Percentiles rank a stretch among this genome's conserved stretches.
Evolutionary conservation across 2,797 vertebrate genomes (phyloP).

Genomic region (Helarctos malayanus): DNA sequence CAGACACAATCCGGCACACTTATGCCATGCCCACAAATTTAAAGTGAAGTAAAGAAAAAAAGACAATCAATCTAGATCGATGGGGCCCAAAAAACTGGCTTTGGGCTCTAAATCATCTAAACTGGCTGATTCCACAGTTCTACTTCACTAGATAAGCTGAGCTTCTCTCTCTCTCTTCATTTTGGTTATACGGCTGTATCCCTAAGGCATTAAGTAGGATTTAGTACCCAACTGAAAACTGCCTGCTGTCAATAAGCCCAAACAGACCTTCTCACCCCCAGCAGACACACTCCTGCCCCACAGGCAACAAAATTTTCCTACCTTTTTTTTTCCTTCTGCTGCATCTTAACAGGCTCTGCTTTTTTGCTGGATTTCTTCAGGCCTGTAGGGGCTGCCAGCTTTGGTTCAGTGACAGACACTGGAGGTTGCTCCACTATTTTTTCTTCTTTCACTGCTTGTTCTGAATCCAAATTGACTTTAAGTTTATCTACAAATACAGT

Average conservation of each 20-base stretch:
- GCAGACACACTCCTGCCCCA: conserved; percentile 52
- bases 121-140: not conserved
- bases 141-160: conserved; percentile 2
- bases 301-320: conserved; percentile 76
- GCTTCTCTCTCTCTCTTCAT: conserved; percentile 15
- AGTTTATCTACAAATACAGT: conserved; percentile 87
- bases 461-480: conserved; percentile 88
- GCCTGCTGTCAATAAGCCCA: conserved; percentile 58
- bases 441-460: conserved; percentile 90
- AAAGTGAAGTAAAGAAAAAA: conserved; percentile 58
- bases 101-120: conserved; percentile 14
- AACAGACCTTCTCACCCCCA: conserved; percentile 65
- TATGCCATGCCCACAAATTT: conserved; percentile 43
- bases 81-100: not conserved
- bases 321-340: conserved; percentile 89
- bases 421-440: conserved; percentile 85
- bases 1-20: not conserved
- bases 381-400: conserved; percentile 65
- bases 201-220: conserved; percentile 12
- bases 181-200: not conserved
- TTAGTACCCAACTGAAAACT: conserved; percentile 51
- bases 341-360: conserved; percentile 83
- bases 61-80: conserved; percentile 55
- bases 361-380: conserved; percentile 87
- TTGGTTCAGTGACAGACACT: conserved; percentile 80